These are phyloP conservation scores for Drosophila picticornis DNA, from an alignment of 2,888 invertebrate genomes.

Conservation along the genomic window DNA sequence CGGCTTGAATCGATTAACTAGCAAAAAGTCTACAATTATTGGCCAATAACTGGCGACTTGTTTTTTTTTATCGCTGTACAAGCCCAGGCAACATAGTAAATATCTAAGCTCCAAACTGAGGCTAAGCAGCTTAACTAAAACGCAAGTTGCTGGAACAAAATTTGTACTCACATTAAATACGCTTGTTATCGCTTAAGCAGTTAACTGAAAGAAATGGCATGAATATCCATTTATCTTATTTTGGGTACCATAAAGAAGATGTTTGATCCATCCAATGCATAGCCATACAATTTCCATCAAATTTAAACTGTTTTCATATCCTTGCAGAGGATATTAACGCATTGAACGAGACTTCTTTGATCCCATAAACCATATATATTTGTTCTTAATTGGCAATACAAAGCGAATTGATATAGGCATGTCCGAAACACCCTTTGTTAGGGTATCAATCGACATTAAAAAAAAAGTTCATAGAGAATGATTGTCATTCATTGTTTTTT, in stretches of 20 bases:
- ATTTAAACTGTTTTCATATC: neutral
- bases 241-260: neutral
- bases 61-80: conserved; percentile 40
- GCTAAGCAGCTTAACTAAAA: conserved; percentile 22
- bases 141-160: conserved; percentile 5
- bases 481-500: conserved; percentile 11
- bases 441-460: neutral
- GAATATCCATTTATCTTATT: neutral
- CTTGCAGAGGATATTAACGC: neutral
- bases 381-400: neutral
- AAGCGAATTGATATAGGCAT: neutral
- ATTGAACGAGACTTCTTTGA: neutral
- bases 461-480: conserved; percentile 4
- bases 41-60: conserved; percentile 52
- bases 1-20: conserved; percentile 29
- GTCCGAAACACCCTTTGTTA: neutral
- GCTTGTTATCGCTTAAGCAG: neutral
- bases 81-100: conserved; percentile 37
- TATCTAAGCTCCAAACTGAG: conserved; percentile 26
- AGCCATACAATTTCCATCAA: neutral
- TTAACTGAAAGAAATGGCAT: neutral
- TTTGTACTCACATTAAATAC: neutral
- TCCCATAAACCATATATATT: neutral
- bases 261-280: neutral
- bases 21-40: conserved; percentile 65